These are phyloP conservation scores for Camponotus floridanus DNA, from an alignment of 1,140 invertebrate species.

Conservation along the genomic window DNA sequence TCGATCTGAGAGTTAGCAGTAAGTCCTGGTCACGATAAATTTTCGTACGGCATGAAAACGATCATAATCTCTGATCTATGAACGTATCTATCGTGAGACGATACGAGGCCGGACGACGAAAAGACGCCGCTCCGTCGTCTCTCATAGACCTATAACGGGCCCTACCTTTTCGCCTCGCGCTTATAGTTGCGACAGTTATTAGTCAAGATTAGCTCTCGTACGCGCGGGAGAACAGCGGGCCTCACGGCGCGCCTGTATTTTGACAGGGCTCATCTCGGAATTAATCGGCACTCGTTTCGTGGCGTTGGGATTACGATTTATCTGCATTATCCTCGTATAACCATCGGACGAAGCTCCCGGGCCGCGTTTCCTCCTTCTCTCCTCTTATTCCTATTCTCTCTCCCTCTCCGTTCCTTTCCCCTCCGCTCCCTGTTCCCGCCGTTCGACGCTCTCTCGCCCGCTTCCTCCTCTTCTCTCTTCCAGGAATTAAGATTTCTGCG, in stretches of 20 bases:
- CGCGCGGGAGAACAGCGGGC: constrained; percentile 69
- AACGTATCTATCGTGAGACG: constrained; percentile 61
- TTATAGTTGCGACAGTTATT: constrained; percentile 81
- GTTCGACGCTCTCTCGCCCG: background rate
- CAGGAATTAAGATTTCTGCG: constrained; percentile 78
- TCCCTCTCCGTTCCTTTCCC: constrained; percentile 1
- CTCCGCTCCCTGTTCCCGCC: background rate
- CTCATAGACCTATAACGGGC: constrained; percentile 61
- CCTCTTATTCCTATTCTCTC: background rate
- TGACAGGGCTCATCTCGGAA: constrained; percentile 84
- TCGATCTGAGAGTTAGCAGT: background rate
- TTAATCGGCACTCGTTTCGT: constrained; percentile 83
- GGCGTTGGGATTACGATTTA: constrained; percentile 83
- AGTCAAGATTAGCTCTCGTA: constrained; percentile 83
- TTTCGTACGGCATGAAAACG: constrained; percentile 17
- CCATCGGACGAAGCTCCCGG: constrained; percentile 50
- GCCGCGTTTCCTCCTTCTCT: background rate
- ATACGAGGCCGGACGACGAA: constrained; percentile 1
- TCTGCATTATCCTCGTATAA: constrained; percentile 80
- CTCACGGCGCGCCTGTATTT: constrained; percentile 78
- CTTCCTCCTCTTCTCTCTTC: constrained; percentile 64
- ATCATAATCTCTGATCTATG: constrained; percentile 74
- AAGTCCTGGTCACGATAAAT: constrained; percentile 41
- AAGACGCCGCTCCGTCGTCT: constrained; percentile 33
- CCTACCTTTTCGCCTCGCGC: constrained; percentile 50